Conservation (phyloP, 1,140 invertebrate species). For the Galendromus occidentalis region DNA sequence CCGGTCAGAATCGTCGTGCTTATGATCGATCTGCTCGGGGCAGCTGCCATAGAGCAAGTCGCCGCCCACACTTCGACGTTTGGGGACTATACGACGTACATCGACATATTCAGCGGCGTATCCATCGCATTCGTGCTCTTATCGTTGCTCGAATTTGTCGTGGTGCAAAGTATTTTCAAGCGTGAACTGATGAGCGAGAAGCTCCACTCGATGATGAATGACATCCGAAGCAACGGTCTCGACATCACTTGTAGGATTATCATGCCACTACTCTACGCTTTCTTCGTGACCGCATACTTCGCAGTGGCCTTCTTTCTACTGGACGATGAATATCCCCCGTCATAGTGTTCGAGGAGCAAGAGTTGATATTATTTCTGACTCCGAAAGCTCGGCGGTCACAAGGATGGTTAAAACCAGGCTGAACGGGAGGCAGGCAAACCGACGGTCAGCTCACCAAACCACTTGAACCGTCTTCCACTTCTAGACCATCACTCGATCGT, state of each 20-base stretch:
- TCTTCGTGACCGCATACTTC: background rate
- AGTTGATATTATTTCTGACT: too few species aligned
- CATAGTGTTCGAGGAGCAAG: too few species aligned
- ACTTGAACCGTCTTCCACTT: too few species aligned
- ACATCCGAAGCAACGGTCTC: background rate
- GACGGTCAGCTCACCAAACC: too few species aligned
- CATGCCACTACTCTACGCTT: background rate
- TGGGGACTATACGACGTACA: background rate
- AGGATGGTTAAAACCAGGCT: too few species aligned
- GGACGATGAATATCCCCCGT: too few species aligned
- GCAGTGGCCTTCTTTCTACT: background rate
- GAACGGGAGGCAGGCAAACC: too few species aligned
- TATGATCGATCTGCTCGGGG: background rate
- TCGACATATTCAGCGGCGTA: background rate
- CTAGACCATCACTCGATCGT: too few species aligned
- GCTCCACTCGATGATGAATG: slow-evolving; percentile 8
- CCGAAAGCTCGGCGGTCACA: too few species aligned
- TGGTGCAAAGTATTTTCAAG: background rate
- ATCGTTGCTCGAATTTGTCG: background rate
- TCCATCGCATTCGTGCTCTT: background rate
- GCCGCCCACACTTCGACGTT: background rate
- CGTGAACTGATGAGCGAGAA: slow-evolving; percentile 1
- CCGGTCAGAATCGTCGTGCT: background rate
- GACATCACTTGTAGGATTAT: background rate
- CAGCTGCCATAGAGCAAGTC: background rate